phyloP scores from a whole-genome alignment of 2,797 vertebrate genomes.

The Anguilla anguilla region DNA sequence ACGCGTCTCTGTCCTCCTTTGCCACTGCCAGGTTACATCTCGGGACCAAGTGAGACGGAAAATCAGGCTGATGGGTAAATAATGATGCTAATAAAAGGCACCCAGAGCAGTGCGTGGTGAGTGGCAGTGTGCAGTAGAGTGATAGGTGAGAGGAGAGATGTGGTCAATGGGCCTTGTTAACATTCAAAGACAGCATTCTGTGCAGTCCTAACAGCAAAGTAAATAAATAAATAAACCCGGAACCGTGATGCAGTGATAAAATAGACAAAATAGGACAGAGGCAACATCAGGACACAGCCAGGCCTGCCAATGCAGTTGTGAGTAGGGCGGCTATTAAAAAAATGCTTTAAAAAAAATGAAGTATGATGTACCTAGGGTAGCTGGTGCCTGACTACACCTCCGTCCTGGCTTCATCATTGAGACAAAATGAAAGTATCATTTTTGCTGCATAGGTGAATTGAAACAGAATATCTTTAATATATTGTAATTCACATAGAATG shows the following conservation, averaged over 20 bases:
- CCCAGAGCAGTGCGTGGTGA: neutral
- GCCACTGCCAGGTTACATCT: neutral
- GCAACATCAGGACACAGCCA: neutral
- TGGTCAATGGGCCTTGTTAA: neutral
- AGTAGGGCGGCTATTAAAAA: neutral
- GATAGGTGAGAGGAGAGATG: neutral
- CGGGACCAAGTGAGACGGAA: neutral
- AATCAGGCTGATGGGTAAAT: neutral
- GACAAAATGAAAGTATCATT: no score
- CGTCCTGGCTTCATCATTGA: no score
- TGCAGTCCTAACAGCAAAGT: neutral
- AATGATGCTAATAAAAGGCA: slow-evolving; percentile 4
- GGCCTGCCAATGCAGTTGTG: neutral
- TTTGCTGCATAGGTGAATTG: no score
- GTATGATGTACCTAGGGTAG: no score
- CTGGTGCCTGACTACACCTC: no score
- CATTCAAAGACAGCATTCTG: neutral
- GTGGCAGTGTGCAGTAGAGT: neutral
- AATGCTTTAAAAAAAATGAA: neutral
- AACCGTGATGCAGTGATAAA: neutral
- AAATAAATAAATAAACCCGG: neutral
- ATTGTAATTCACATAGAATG: no score
- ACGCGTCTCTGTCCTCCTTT: neutral
- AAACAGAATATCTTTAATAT: no score
- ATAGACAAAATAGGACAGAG: neutral